Evolutionary conservation across 2,113 vertebrate genomes (phyloP).

Genomic region (Prunella fulvescens): DNA sequence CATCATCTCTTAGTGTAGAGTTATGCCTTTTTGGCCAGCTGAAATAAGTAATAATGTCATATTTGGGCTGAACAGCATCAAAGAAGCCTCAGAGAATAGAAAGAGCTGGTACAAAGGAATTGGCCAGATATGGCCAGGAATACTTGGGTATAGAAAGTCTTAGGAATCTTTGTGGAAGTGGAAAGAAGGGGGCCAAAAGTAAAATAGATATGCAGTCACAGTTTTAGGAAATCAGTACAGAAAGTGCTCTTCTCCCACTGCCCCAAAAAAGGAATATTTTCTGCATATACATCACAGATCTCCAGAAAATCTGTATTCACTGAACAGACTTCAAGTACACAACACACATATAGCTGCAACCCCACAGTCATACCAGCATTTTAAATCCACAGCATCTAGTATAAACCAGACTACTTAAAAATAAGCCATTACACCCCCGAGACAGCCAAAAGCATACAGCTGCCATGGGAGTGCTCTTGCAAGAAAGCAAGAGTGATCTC

Average conservation of each 20-base stretch:
- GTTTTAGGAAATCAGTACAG: neutral
- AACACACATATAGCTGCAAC: neutral
- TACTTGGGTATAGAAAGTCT: neutral
- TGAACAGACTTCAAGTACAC: neutral
- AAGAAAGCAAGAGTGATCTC: neutral
- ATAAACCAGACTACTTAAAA: neutral
- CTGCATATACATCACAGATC: neutral
- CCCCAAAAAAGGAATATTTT: neutral
- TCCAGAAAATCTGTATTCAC: neutral
- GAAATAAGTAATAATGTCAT: neutral
- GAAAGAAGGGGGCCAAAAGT: neutral
- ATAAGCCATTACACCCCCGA: neutral
- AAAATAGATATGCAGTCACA: neutral
- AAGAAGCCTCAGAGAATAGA: neutral
- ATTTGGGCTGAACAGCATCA: neutral
- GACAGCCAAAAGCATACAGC: neutral
- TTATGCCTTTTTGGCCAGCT: neutral
- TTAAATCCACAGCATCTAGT: neutral
- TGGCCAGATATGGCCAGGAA: neutral
- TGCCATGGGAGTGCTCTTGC: neutral
- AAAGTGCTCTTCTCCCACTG: neutral
- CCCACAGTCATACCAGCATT: neutral
- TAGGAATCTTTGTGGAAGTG: neutral
- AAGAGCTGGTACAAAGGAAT: neutral
- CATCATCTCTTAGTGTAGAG: neutral